Evolutionary conservation across 2,888 invertebrate species (phyloP), one percentile per base, ranked within the genome.

Genomic region (Diaperis boleti): DNA sequence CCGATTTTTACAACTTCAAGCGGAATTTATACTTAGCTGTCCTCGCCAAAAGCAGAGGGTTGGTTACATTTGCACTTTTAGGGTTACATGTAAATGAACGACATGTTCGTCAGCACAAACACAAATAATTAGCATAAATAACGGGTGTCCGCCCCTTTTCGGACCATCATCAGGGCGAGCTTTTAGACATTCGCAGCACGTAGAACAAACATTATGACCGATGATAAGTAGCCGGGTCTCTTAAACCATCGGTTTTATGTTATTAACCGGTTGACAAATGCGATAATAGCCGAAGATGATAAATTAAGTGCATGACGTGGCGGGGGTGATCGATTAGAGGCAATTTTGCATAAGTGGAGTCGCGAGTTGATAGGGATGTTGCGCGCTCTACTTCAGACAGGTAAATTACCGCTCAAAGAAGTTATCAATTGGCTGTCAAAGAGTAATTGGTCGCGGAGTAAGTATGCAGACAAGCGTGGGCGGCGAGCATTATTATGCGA

Each of bases 361-460:
- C 55, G 37, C 31, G 31, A 39, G 22, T 20, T 31, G 52, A 55
- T 42, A 31, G 59, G 59, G 59, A 59, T 49, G 59, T 39, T 49
- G 39, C 41, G 35, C 56, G 56, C 10, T 56, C 44, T 33, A 45
- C 56, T 56, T 56, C 14, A 45, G 59, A 60, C 59, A 60, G 59
- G 59, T 60, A 60, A 60, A 60, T 60, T 60, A 52, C 56, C 57
- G 45, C 62, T 74, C 74, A 74, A 75, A 75, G 74, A 76, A 77
- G 75, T 76, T 76, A 77, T 77, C 77, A 77, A 74, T 76, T 73
- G 73, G 69, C 74, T 76, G 76, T 77, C 78, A 76, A 75, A 76
- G 68, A 65, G 68, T 77, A 78, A 76, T 77, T 78, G 77, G 73
- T 72, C 39, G 59, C 7, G 47, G 59, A 59, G 47, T 72, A 70